These are phyloP conservation scores for Vannuccia rotundouncinata DNA, from an alignment of 2,888 invertebrate species.

Conservation along the genomic window DNA sequence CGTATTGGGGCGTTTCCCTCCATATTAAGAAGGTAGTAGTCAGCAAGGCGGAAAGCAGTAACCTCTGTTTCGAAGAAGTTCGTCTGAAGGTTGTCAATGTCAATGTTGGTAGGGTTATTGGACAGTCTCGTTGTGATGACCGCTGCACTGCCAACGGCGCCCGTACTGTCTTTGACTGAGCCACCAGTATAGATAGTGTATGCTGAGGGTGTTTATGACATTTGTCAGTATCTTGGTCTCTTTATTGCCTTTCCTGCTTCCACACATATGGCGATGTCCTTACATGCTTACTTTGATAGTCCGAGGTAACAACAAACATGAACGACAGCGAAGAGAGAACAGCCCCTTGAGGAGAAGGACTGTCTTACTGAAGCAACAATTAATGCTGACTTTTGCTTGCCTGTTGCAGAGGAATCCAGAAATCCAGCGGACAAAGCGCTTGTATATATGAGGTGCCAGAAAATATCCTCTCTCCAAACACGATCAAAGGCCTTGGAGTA, in stretches of 20 bases:
- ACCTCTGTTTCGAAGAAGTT: neutral
- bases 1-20: neutral
- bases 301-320: neutral
- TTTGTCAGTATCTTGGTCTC: neutral
- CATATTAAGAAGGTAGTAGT: neutral
- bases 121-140: neutral
- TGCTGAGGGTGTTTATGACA: neutral
- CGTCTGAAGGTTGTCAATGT: neutral
- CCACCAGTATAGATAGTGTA: neutral
- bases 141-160: neutral
- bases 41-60: neutral
- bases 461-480: neutral
- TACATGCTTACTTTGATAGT: neutral
- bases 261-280: slow-evolving; percentile 2
- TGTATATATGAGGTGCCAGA: neutral
- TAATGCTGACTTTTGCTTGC: neutral
- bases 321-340: neutral
- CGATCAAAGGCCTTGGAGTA: slow-evolving; percentile 2
- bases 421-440: neutral
- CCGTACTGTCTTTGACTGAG: neutral
- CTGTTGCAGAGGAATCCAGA: neutral
- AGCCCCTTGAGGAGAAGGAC: neutral
- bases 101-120: neutral
- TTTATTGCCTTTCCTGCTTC: neutral
- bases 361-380: neutral